Evolutionary conservation across 2,113 vertebrate species (phyloP).

Genomic region (Salvelinus fontinalis): DNA sequence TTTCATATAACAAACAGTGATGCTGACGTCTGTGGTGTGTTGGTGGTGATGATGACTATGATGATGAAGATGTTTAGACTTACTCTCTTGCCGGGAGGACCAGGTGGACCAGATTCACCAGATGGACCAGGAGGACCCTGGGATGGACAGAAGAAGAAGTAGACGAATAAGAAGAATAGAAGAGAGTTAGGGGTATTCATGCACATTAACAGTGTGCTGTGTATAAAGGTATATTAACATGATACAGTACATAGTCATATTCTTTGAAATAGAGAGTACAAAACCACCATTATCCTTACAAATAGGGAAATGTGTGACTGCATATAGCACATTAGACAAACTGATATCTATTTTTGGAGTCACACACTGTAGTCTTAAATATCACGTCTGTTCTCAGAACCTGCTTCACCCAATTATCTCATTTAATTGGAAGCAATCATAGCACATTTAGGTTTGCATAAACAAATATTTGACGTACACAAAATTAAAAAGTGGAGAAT

Average conservation of each 20-base stretch:
- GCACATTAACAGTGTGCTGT: not conserved
- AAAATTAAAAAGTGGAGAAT: slow-evolving; percentile 6
- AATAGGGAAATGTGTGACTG: not conserved
- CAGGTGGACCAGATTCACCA: slow-evolving; percentile 95
- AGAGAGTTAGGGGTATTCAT: not conserved
- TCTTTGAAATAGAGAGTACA: not conserved
- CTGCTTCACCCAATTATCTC: slow-evolving; percentile 45
- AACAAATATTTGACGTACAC: slow-evolving; percentile 36
- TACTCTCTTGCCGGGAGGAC: slow-evolving; percentile 95
- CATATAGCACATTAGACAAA: slow-evolving; percentile 1
- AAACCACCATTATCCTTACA: not conserved
- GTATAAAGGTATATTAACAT: not conserved
- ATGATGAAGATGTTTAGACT: slow-evolving; percentile 54
- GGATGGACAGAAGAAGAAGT: slow-evolving; percentile 10
- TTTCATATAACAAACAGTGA: too few species aligned
- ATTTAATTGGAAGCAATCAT: slow-evolving; percentile 49
- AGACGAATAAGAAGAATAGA: not conserved
- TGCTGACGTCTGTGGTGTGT: too few species aligned
- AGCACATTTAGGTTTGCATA: slow-evolving; percentile 32
- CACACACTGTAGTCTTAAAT: slow-evolving; percentile 15
- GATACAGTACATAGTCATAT: not conserved
- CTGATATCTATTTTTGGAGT: not conserved
- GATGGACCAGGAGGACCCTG: slow-evolving; percentile 96
- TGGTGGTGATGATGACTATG: slow-evolving; percentile 1
- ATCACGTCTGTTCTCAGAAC: slow-evolving; percentile 12